These are phyloP conservation scores for Propithecus deckenii DNA, from an alignment of 2,797 vertebrate species.

Conservation along the genomic window DNA sequence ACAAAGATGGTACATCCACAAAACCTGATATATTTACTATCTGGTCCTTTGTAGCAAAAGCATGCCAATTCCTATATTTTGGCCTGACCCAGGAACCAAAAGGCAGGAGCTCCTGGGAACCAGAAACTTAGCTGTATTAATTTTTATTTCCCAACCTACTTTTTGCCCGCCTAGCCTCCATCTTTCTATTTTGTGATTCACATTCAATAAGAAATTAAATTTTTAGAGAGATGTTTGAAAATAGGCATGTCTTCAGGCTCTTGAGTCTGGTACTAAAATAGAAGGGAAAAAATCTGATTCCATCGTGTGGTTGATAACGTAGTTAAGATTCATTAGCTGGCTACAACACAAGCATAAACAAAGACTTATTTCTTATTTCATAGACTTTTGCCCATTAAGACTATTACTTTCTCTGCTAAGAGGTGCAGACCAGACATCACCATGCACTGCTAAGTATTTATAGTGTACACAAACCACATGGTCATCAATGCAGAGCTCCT, in stretches of 20 bases:
- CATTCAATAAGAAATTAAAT: neutral
- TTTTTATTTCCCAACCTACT: neutral
- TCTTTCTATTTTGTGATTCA: neutral
- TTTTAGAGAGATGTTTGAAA: conserved; percentile 52
- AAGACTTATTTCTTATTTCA: conserved; percentile 73
- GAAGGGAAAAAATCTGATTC: conserved; percentile 71
- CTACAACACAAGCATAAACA: conserved; percentile 4
- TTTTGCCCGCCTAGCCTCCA: neutral
- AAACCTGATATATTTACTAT: neutral
- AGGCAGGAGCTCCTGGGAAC: neutral
- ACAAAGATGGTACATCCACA: neutral
- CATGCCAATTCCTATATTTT: neutral
- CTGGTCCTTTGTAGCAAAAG: neutral
- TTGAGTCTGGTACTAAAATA: conserved; percentile 48
- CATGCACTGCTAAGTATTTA: neutral
- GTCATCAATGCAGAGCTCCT: neutral
- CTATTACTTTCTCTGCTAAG: conserved; percentile 70
- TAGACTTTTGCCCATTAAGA: conserved; percentile 62
- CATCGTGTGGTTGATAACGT: neutral
- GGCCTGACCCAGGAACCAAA: neutral
- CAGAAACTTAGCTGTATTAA: neutral
- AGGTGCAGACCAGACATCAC: conserved; percentile 51
- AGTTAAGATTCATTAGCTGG: conserved; percentile 67
- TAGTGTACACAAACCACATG: neutral
- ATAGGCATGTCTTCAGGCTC: conserved; percentile 40